phyloP scores from a whole-genome alignment of 2,888 invertebrate genomes.

The Limnephilus rhombicus region DNA sequence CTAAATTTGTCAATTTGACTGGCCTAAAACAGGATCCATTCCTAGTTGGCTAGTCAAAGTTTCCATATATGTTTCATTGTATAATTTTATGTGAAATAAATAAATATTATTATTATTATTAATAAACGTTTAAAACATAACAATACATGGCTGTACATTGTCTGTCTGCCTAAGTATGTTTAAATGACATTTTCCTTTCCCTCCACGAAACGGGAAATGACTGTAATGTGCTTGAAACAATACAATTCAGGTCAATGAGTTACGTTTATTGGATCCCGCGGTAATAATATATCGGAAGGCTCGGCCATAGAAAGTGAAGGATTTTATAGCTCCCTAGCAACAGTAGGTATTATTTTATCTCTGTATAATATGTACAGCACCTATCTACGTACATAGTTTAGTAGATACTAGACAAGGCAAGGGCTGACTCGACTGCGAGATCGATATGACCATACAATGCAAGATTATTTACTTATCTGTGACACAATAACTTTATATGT shows the following conservation, averaged over 20 bases:
- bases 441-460: background rate
- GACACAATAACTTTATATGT: too few relatives aligned
- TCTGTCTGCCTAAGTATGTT: background rate
- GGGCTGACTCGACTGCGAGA: background rate
- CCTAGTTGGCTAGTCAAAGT: too few relatives aligned
- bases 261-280: constrained; percentile 18
- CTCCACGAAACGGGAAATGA: constrained; percentile 18
- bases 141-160: background rate
- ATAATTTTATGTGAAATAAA: too few relatives aligned
- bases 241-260: constrained; percentile 21
- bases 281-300: constrained; percentile 11
- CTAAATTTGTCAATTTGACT: too few relatives aligned
- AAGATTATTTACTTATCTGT: background rate
- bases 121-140: too few relatives aligned
- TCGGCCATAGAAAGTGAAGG: background rate
- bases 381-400: background rate
- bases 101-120: too few relatives aligned
- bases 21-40: too few relatives aligned
- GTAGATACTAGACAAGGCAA: background rate
- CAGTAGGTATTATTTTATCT: constrained; percentile 23
- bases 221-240: constrained; percentile 19
- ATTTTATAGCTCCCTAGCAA: constrained; percentile 13
- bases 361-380: background rate
- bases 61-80: too few relatives aligned
- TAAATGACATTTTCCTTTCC: constrained; percentile 24